Base-by-base conservation (phyloP, 2,888 invertebrate genomes). In the Acrocera orbiculus region DNA sequence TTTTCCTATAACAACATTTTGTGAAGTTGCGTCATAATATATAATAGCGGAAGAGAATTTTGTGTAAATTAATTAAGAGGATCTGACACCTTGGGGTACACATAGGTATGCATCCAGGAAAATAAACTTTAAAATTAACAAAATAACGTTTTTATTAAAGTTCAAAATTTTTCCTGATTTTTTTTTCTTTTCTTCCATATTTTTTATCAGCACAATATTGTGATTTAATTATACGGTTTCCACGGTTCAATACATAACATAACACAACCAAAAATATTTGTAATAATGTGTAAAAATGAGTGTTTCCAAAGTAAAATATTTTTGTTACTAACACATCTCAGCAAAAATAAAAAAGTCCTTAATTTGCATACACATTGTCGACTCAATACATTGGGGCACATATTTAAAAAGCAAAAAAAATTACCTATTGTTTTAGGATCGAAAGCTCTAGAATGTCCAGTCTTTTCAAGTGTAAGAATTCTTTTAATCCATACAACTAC, bases 191-290 rank as follows among this genome's bases (percentile, higher is more conserved):
- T n/a, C n/a, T n/a, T 3, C 98, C 86, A 55, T 99, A 99, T 63
- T 98, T 96, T 62, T 99, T 99, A 34, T 98, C 98, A 23, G 96
- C 96, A 34, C 87, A 81, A 58, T 99, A 98, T 51, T 99, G 98
- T 0, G 95, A 95, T 58, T 98, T 98, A 0, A 92, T 98, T 9
- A 99, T 67, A 34, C 98, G 69, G 0, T 98, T 99, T 1, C 96
- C 90, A 44, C 89, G 69, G 51, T n/a, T 96, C 95, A 44, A 99
- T 85, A 53, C 98, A 99, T 4, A 99, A 98, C 47, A 96, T 93
- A 10, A 98, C 65, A 53, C 95, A 95, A 14, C 98, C 93, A 59
- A 33, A 5, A 64, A 46, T 14, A 11, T 27, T 20, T 41, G 24
- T 11, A 28, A 29, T 33, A 33, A 24, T 23, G 25, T 13, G 16